A percentile compares a stretch with the other conserved stretches of the same genome.
Conservation (phyloP, 2,888 invertebrate genomes). For the Heliconius cydno region DNA sequence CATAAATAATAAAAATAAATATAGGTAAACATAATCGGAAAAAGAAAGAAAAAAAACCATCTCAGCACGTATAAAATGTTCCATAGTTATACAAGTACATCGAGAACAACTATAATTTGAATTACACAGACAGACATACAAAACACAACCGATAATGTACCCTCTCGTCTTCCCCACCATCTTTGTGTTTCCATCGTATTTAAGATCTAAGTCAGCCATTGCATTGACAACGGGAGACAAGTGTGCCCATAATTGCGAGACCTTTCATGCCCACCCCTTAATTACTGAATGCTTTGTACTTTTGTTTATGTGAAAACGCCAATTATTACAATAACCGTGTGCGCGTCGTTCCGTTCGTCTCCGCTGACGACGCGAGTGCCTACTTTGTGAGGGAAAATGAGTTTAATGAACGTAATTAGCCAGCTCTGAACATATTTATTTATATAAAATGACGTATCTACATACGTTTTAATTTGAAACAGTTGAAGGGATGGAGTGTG, state of each 20-base stretch:
- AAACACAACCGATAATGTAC: neutral
- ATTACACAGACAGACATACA: neutral
- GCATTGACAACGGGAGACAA: conserved; percentile 44
- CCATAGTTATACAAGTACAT: neutral
- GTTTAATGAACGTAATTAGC: conserved; percentile 56
- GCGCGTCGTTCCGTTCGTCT: conserved; percentile 63
- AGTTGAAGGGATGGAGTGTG: neutral
- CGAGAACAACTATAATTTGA: neutral
- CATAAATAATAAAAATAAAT: too few relatives aligned
- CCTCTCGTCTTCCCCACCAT: neutral
- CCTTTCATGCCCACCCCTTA: conserved; percentile 75
- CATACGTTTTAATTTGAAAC: conserved; percentile 28
- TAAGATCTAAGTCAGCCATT: conserved; percentile 28
- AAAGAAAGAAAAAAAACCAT: neutral
- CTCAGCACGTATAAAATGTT: neutral
- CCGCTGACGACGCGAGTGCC: conserved; percentile 48
- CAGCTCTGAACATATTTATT: conserved; percentile 40
- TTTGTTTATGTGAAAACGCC: conserved; percentile 68
- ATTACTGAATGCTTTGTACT: conserved; percentile 68
- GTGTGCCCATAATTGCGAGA: conserved; percentile 67
- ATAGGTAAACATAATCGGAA: too few relatives aligned
- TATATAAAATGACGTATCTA: conserved; percentile 27
- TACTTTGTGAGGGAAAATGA: conserved; percentile 55
- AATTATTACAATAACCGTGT: conserved; percentile 75
- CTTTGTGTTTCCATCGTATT: conserved; percentile 21